phyloP scores from a whole-genome alignment of 2,113 vertebrate species.

The Caracal caracal region DNA sequence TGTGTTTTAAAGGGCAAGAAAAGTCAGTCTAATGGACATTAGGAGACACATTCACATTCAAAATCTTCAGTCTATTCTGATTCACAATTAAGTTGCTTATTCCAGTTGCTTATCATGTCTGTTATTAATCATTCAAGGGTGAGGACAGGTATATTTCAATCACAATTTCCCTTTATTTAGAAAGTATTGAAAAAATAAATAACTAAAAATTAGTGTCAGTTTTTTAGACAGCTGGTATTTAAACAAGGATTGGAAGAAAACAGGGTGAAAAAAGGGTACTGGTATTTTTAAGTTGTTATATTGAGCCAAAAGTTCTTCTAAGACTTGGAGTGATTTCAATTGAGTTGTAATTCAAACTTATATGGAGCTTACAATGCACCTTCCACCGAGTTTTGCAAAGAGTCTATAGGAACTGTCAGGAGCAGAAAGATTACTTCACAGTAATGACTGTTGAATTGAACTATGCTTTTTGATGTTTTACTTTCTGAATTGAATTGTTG shows the following conservation, averaged over 20 bases:
- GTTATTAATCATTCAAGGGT: slow-evolving; percentile 30
- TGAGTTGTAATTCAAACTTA: slow-evolving; percentile 86
- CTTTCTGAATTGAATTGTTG: slow-evolving; percentile 88
- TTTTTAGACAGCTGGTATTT: slow-evolving; percentile 55
- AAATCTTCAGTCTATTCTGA: slow-evolving; percentile 50
- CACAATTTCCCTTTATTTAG: slow-evolving; percentile 50
- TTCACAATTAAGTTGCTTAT: slow-evolving; percentile 46
- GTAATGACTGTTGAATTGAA: slow-evolving; percentile 83
- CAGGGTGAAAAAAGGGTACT: background rate
- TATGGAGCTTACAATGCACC: slow-evolving; percentile 81
- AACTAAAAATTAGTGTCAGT: slow-evolving; percentile 20
- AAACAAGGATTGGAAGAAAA: slow-evolving; percentile 46
- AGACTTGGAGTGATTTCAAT: slow-evolving; percentile 84
- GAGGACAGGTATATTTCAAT: slow-evolving; percentile 29
- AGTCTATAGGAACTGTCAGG: slow-evolving; percentile 86
- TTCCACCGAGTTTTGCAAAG: slow-evolving; percentile 83
- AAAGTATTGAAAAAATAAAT: slow-evolving; percentile 49
- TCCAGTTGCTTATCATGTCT: slow-evolving; percentile 47
- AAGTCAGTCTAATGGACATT: slow-evolving; percentile 65
- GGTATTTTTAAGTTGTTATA: slow-evolving; percentile 62
- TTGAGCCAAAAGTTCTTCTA: slow-evolving; percentile 69
- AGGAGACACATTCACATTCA: slow-evolving; percentile 59
- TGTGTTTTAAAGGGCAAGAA: slow-evolving; percentile 65
- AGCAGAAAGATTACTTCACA: slow-evolving; percentile 84
- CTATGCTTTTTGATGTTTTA: slow-evolving; percentile 88